Base-by-base conservation (phyloP, 2,797 vertebrate genomes). In the Anableps anableps region DNA sequence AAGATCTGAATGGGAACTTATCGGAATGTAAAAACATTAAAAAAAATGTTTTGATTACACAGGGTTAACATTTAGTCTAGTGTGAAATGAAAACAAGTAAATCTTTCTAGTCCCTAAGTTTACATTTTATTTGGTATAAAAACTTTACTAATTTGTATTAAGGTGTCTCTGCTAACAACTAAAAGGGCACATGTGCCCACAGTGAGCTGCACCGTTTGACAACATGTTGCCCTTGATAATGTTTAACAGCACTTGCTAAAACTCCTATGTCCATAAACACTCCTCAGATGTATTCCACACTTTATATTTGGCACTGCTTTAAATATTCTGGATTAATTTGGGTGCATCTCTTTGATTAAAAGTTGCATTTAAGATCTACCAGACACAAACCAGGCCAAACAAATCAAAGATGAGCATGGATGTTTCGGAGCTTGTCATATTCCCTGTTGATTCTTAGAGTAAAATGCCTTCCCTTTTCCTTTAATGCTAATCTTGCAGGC, bases 401-500 rank as follows among this genome's bases (percentile, higher is more conserved):
- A 89, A 91, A 92, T 91, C 90, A 91, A 91, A 93, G 87, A 71
- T 3, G 9, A 53, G 86, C 77, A 83, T 85, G 82, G 81, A 90
- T 85, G 83, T 89, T 89, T 90, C 77, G 77, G 75, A 82, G 86
- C 83, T 87, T 87, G 88, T 92, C 93, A 89, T 47, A 85, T 89
- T 89, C 91, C 83, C 80, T 80, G 82, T 92, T 89, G 84, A 83
- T 82, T 88, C 62, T 73, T 53, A 73, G 71, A 80, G 82, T 85
- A 86, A 90, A 86, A 87, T 79, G 62, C 68, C 81, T 89, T 82
- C 45, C 78, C 82, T 86, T 88, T 86, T 76, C 74, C 85, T 88
- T 92, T 93, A 85, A 88, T 91, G 91, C 80, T 84, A 92, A 92
- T 92, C 89, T 86, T 84, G 86, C 78, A 90, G 83, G 79, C 89